Evolutionary conservation across 2,113 vertebrate genomes (phyloP), one percentile per base, ranked within the genome.

Genomic region (Vanacampus margaritifer): DNA sequence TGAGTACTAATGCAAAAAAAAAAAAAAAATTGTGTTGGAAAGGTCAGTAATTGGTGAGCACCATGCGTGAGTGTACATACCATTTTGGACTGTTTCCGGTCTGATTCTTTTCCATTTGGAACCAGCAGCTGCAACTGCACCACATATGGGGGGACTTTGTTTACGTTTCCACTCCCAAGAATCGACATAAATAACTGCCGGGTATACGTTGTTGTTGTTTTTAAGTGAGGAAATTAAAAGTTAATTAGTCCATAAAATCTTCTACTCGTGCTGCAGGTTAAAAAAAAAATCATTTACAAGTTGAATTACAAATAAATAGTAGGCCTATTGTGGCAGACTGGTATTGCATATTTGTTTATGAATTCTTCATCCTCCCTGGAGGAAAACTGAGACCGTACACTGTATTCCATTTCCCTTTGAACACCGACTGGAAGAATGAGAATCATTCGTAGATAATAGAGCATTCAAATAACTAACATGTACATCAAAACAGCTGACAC

Each of bases 41-140:
- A 58, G 32, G 56, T 5, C 10, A 60, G 36, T 24, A 19, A 26
- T 23, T 64, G 39, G 65, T 4, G 23, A 28, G 39, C 2, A 17
- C 14, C 12, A 53, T 45, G 51, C 5, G 16, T 46, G 56, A 35
- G 37, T 65, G 5, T 10, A 64, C 78, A 62, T 72, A 90, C 90
- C 90, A 51, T 67, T 35, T 10, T 85, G 67, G 26, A 91, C 72
- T 0, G 71, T 70, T 64, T 77, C 45, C 59, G 71, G 60, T 60
- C 69, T 16, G 56, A 83, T 60, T 21, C 72, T 79, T 43, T 53
- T 64, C 66, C 84, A 88, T 89, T 88, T 90, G 26, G 68, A 65
- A 67, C 90, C 90, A 56, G 89, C 87, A 12, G 85, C 85, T 80
- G 87, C 88, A 63, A 91, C 89, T 90, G 61, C 12, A 78, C 21